Evolutionary conservation across 2,888 invertebrate genomes (phyloP).

Genomic region (Eupelmus urozonus): DNA sequence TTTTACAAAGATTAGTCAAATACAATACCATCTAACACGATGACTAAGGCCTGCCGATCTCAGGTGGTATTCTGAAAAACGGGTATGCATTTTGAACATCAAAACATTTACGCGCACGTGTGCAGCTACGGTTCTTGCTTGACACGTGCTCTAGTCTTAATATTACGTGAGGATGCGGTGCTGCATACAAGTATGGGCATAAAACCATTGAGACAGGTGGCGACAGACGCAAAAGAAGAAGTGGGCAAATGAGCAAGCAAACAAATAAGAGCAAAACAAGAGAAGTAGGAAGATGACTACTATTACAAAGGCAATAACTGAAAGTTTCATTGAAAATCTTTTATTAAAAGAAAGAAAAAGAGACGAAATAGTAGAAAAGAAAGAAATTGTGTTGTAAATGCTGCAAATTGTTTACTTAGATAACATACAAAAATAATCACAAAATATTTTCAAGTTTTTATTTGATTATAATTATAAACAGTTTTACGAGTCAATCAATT

Average conservation of each 20-base stretch:
- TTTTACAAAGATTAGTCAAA: neutral
- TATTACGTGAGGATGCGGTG: neutral
- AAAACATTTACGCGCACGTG: neutral
- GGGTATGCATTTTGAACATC: neutral
- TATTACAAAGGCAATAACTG: neutral
- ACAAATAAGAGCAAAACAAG: too few relatives aligned
- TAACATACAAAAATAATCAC: too few relatives aligned
- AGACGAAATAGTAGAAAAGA: too few relatives aligned
- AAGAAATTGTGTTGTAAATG: too few relatives aligned
- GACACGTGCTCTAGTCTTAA: neutral
- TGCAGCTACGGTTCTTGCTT: neutral
- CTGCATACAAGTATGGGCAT: neutral
- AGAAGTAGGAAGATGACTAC: too few relatives aligned
- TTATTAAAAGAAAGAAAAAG: too few relatives aligned
- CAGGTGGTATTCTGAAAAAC: too few relatives aligned
- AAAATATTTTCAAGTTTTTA: too few relatives aligned
- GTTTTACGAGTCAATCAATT: too few relatives aligned
- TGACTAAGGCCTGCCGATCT: neutral
- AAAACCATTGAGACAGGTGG: neutral
- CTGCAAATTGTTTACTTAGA: too few relatives aligned
- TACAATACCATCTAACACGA: neutral
- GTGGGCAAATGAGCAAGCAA: neutral
- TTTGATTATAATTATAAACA: too few relatives aligned
- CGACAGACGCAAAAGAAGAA: neutral
- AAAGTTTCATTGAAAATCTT: neutral